A percentile compares a stretch with the other conserved stretches of the same genome.
These are phyloP conservation scores for Ypsolopha scabrella DNA, from an alignment of 2,888 invertebrate genomes.

Conservation along the genomic window DNA sequence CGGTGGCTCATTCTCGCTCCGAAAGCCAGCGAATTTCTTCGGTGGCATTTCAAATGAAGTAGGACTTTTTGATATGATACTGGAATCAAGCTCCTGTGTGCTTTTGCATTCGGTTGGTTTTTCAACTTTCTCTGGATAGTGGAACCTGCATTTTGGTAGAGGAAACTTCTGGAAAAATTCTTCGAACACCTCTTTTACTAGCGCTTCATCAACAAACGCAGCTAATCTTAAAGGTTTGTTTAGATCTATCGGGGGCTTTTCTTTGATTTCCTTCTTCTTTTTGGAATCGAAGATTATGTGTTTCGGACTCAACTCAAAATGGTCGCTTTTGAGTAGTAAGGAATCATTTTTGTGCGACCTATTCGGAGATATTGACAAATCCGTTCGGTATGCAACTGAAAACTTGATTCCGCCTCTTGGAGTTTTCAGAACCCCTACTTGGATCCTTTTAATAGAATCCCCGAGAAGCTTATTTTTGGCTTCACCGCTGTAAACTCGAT, in stretches of 20 bases:
- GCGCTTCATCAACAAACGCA: conserved; percentile 76
- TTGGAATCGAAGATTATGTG: conserved; percentile 68
- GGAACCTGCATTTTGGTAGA: conserved; percentile 43
- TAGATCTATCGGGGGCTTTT: conserved; percentile 66
- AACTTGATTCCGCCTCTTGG: conserved; percentile 88
- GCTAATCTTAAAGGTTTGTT: conserved; percentile 80
- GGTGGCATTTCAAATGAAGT: conserved; percentile 53
- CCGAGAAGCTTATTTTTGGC: conserved; percentile 81
- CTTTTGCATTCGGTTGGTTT: conserved; percentile 33
- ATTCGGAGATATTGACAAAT: conserved; percentile 92
- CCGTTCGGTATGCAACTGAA: conserved; percentile 89
- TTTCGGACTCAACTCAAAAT: conserved; percentile 85
- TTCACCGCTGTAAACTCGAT: conserved; percentile 86
- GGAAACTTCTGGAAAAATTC: conserved; percentile 50
- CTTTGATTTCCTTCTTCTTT: conserved; percentile 70
- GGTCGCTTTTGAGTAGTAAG: conserved; percentile 92
- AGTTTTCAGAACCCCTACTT: conserved; percentile 89
- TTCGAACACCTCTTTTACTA: conserved; percentile 37
- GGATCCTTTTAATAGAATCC: conserved; percentile 83
- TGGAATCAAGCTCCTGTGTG: conserved; percentile 43
- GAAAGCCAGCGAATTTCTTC: conserved; percentile 50
- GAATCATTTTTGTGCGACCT: conserved; percentile 76
- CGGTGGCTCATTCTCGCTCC: conserved; percentile 72
- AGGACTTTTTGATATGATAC: conserved; percentile 41
- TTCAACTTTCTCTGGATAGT: conserved; percentile 38